Conservation (phyloP, 2,797 vertebrate genomes). For the Tiaroga cobitis region DNA sequence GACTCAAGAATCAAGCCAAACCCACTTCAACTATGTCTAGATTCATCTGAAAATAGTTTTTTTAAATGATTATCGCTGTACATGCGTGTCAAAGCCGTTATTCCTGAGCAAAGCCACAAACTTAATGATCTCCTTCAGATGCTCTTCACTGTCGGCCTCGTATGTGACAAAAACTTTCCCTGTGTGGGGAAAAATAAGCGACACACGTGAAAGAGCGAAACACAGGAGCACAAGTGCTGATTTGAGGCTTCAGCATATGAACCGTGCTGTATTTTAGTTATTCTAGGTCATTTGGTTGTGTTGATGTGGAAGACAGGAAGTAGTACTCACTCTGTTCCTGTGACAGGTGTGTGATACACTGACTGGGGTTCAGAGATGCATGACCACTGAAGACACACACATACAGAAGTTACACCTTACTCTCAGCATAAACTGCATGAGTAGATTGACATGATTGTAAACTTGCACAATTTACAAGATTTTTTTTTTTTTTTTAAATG, state of each 20-base stretch:
- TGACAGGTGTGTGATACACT: conserved; percentile 67
- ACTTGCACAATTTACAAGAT: background rate
- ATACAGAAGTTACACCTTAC: background rate
- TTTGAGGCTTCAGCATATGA: background rate
- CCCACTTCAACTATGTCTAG: background rate
- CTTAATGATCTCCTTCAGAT: conserved; percentile 82
- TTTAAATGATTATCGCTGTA: conserved; percentile 49
- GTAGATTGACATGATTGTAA: background rate
- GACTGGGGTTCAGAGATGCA: conserved; percentile 35
- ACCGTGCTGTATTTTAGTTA: background rate
- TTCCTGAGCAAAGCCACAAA: conserved; percentile 81
- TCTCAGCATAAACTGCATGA: background rate
- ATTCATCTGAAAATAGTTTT: too few species aligned
- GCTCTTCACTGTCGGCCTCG: conserved; percentile 79
- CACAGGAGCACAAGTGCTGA: background rate
- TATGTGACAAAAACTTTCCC: conserved; percentile 83
- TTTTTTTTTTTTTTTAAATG: background rate
- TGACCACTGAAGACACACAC: conserved; percentile 56
- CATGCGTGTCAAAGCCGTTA: conserved; percentile 84
- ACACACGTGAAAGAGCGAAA: background rate
- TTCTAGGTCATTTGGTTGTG: background rate
- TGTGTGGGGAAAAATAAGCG: conserved; percentile 44
- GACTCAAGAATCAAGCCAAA: background rate
- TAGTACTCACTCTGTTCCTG: conserved; percentile 79
- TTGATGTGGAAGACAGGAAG: background rate